Base-by-base conservation (phyloP, 2,888 invertebrate species). In the Campoplex capitator region DNA sequence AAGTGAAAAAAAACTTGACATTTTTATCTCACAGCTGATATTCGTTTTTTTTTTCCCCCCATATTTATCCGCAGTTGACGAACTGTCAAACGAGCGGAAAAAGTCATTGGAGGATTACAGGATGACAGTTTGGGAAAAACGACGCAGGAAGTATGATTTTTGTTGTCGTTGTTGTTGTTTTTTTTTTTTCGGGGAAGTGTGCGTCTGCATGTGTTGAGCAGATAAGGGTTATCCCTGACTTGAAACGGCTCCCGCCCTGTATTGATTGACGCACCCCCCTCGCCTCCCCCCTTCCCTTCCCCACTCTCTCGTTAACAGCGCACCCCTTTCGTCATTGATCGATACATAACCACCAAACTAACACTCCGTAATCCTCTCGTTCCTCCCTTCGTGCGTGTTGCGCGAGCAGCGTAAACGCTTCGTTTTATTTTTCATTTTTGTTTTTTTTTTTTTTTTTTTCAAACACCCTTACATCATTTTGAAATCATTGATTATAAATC, bases 161-260 rank as follows among this genome's bases (percentile, higher is more conserved):
- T 56, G 42, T 9, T 23, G 23, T 23, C 23, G 23, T 23, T 23
- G 23, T 56, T 38, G 11, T 67, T 77, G 28, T 79, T 11, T n/a
- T n/a, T 70, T n/a, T 48, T 48, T 51, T 81, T 51, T 73, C 16
- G n/a, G 45, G 45, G 58, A 79, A 78, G 51, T 71, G 84, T 77
- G 81, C 81, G 85, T 84, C 77, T 83, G 87, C 85, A 87, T 89
- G 89, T 86, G 87, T 88, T 84, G 82, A 77, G 81, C 87, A 81
- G 88, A 88, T 89, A 88, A 89, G 88, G 86, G 77, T 84, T 79
- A 88, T 86, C 81, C 88, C 87, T 82, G 75, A 84, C 84, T 83
- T 82, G 80, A 84, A 79, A 82, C 82, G 82, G 81, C 85, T 78
- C 86, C 67, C 78, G 67, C 70, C 38, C 74, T 70, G 81, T 86